Conservation (phyloP, 1,140 invertebrate genomes). For the Subanguina moxae region DNA sequence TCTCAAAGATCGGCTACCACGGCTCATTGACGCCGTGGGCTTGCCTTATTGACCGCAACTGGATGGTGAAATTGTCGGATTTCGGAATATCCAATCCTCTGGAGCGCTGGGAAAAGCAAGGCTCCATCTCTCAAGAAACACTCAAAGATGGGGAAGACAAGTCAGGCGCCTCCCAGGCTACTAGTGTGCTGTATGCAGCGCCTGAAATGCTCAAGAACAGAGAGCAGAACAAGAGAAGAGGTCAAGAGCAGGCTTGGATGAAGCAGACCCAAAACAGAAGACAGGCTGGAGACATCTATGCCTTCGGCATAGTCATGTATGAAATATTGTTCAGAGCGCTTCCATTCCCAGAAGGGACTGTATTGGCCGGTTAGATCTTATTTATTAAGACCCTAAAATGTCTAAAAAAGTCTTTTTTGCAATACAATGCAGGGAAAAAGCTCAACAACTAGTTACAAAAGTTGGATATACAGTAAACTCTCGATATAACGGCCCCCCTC, state of each 20-base stretch:
- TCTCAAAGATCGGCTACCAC: constrained; percentile 55
- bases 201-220: constrained; percentile 39
- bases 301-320: constrained; percentile 58
- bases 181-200: constrained; percentile 38
- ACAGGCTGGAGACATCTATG: constrained; percentile 55
- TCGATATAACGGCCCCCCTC: too few relatives aligned
- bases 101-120: constrained; percentile 56
- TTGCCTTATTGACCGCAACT: constrained; percentile 57
- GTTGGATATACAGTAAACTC: too few relatives aligned
- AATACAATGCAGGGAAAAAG: too few relatives aligned
- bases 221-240: constrained; percentile 37
- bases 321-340: constrained; percentile 54
- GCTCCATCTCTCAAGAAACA: constrained; percentile 49
- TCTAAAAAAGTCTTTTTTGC: too few relatives aligned
- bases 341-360: constrained; percentile 49
- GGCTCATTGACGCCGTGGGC: constrained; percentile 55
- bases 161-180: constrained; percentile 47
- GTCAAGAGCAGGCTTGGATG: constrained; percentile 48
- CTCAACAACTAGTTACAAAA: too few relatives aligned
- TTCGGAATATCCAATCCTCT: constrained; percentile 56
- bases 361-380: constrained; percentile 14
- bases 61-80: constrained; percentile 59
- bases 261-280: constrained; percentile 49
- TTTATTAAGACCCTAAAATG: too few relatives aligned
- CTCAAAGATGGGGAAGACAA: constrained; percentile 56